Evolutionary conservation across 23 tunicate genomes (phyloP), one percentile per base, ranked within the genome.

Genomic region (Pegea sp.): DNA sequence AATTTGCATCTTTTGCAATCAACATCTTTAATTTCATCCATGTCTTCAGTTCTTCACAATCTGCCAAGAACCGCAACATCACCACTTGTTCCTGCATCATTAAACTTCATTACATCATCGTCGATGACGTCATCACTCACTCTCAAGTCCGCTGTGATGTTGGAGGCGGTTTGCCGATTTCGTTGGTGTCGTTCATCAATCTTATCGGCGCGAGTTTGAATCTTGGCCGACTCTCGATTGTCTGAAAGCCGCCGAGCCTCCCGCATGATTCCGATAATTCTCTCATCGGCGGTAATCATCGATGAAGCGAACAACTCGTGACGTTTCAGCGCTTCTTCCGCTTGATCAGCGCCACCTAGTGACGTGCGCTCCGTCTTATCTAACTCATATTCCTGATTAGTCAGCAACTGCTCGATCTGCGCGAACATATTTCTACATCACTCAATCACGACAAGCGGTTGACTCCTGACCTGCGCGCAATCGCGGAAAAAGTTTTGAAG

Each of bases 21-120:
- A 84, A 56, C 81, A 84, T 78, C 53, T 91, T 91, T 51, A 78
- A 92, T 59, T 78, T 72, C 44, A 91, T 74, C 99, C 99, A 91
- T 34, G 78, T 72, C 33, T 61, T 69, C 57, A 81, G 56, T 22
- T 91, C 99, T 24, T 68, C 84, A 59, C 93, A 78, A 60, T 91
- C 99, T 7, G 86, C 72, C 1, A 72, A 54, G 32, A 91, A 91
- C 32, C 59, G 59, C 48, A 60, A 72, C 86, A 91, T 69, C 24
- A 64, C 75, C 26, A 69, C 64, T 31, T 78, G 69, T 26, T 91
- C 99, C 86, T 78, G 33, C 61, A 59, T 5, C 0, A 49, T 3
- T 4, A 49, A 0, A 63, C 5, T n/a, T n/a, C n/a, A n/a, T 38
- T 38, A 8, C 46, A 38, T n/a, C n/a, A n/a, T n/a, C n/a, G n/a